A percentile compares a stretch with the other conserved stretches of the same genome.
Evolutionary conservation across 2,797 vertebrate species (phyloP).

Genomic region (Helicolenus hilgendorfi): DNA sequence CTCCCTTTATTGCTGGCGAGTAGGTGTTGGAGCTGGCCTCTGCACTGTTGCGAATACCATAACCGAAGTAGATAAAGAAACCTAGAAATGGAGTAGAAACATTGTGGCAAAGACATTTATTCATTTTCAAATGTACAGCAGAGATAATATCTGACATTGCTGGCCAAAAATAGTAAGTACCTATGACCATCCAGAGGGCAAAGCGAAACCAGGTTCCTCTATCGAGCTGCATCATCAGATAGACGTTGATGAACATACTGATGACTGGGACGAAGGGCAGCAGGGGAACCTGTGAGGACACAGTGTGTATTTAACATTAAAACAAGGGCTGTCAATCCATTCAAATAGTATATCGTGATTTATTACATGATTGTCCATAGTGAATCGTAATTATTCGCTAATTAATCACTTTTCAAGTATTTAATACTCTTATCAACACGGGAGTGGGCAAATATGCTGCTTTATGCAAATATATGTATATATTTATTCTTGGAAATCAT

Average conservation of each 20-base stretch:
- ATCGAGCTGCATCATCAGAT: conserved; percentile 98
- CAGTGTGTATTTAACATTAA: not conserved
- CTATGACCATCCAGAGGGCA: conserved; percentile 95
- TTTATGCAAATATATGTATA: too few species aligned
- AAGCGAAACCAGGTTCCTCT: conserved; percentile 96
- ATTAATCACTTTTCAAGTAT: too few species aligned
- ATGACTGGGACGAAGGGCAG: conserved; percentile 93
- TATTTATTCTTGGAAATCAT: too few species aligned
- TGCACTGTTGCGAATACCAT: conserved; percentile 94
- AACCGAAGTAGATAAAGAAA: conserved; percentile 95
- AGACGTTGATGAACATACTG: conserved; percentile 97
- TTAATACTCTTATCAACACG: too few species aligned
- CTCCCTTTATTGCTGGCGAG: conserved; percentile 80
- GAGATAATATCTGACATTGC: not conserved
- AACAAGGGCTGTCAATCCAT: not conserved
- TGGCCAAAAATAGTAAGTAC: conserved; percentile 73
- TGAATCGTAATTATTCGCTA: too few species aligned
- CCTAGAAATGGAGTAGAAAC: conserved; percentile 83
- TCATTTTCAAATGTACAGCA: not conserved
- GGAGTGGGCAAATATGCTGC: too few species aligned
- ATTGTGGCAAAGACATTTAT: not conserved
- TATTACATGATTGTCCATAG: too few species aligned
- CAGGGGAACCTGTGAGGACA: conserved; percentile 92
- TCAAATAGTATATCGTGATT: not conserved
- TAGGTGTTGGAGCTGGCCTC: conserved; percentile 83